Base-by-base conservation (phyloP, 2,113 vertebrate genomes). In the Henicopernis longicauda region DNA sequence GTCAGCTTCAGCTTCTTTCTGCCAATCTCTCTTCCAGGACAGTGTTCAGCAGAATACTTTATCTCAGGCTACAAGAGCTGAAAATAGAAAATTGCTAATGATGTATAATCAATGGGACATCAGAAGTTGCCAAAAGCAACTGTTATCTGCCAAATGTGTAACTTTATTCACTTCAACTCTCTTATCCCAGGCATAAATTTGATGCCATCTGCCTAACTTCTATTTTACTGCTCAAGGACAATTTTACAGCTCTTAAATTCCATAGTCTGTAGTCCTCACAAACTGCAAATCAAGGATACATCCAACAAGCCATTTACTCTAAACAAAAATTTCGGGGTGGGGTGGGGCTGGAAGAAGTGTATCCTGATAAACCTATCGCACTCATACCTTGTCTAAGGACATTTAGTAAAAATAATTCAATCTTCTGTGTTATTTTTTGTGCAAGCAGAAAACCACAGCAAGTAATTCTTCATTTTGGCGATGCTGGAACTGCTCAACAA, bases 71-170 rank as follows among this genome's bases (percentile, higher is more conserved):
- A 78, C 50, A 88, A 65, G 55, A 86, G 88, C 50, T 44, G 42
- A 83, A 95, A 93, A 59, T 20, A 88, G 55, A 71, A 87, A 96
- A 81, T 23, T 66, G 54, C 54, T 87, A 61, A 87, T 90, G 66
- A 95, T 88, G 21, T 81, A 54, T 55, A 93, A 92, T 59, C 67
- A 71, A 96, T 74, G 74, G 87, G 59, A 91, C 71, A 83, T 29
- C 3, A 73, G 62, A 66, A 77, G 38, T 44, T 91, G 93, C 94
- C 93, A 96, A 89, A 96, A 94, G 71, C 62, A 78, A 95, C 80
- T 36, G 50, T 71, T 90, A 91, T 78, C 82, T 91, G 72, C 66
- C 49, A 83, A 76, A 92, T 32, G 9, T n/a, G 13, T 58, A 93
- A 91, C 82, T 90, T 91, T 55, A 87, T 87, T 95, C 61, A 89